Evolutionary conservation across 2,888 invertebrate genomes (phyloP).

Genomic region (Drosophila pullipes): DNA sequence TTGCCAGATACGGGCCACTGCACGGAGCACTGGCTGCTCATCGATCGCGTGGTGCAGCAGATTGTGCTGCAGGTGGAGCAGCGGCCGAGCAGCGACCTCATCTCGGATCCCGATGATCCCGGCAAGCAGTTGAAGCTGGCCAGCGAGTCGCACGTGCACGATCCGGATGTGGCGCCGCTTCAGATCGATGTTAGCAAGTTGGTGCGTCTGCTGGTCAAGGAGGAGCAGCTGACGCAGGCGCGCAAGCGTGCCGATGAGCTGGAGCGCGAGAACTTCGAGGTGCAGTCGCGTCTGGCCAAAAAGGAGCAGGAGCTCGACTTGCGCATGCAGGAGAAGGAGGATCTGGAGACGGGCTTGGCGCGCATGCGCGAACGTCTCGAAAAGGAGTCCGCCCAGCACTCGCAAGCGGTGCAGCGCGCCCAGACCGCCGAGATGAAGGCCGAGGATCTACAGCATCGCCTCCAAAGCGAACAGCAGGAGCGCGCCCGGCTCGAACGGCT

Average conservation of each 20-base stretch:
- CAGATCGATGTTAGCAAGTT: slow-evolving; percentile 96
- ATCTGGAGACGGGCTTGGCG: slow-evolving; percentile 92
- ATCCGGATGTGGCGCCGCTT: slow-evolving; percentile 94
- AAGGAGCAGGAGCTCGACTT: slow-evolving; percentile 97
- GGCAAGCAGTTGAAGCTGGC: slow-evolving; percentile 82
- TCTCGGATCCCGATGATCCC: slow-evolving; percentile 81
- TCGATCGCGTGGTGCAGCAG: slow-evolving; percentile 97
- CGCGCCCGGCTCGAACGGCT: slow-evolving; percentile 93
- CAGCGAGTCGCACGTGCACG: slow-evolving; percentile 85
- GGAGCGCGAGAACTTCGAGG: slow-evolving; percentile 94
- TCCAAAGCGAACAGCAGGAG: slow-evolving; percentile 92
- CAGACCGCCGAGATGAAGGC: slow-evolving; percentile 87
- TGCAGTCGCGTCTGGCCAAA: slow-evolving; percentile 94
- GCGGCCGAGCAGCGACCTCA: slow-evolving; percentile 83
- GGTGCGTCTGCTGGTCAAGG: slow-evolving; percentile 95
- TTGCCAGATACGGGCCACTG: slow-evolving; percentile 92
- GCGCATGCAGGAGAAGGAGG: slow-evolving; percentile 96
- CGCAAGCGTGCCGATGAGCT: slow-evolving; percentile 94
- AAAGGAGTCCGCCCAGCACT: slow-evolving; percentile 94
- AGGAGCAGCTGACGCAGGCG: slow-evolving; percentile 95
- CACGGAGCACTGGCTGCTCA: slow-evolving; percentile 96
- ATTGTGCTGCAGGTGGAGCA: slow-evolving; percentile 91
- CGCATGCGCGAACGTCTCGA: slow-evolving; percentile 95
- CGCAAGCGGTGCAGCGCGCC: slow-evolving; percentile 92
- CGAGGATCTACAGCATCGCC: slow-evolving; percentile 88